Conservation (phyloP, 2,888 invertebrate species). For the Amorpha juglandis region DNA sequence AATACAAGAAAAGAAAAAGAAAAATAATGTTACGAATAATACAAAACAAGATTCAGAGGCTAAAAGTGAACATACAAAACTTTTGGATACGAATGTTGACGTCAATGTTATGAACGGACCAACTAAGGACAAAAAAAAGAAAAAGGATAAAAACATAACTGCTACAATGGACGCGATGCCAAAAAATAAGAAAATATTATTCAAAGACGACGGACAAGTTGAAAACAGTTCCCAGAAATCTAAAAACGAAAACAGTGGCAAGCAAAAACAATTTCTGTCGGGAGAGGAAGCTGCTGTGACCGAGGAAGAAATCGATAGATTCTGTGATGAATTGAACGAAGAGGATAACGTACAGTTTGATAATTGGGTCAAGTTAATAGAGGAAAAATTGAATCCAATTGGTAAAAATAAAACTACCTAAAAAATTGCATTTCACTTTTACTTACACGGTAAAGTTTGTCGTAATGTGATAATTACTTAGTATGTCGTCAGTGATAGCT, state of each 20-base stretch:
- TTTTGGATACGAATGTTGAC: not conserved
- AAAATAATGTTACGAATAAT: conserved; percentile 7
- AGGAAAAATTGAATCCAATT: conserved; percentile 63
- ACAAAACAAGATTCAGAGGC: conserved; percentile 19
- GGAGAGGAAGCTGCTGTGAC: conserved; percentile 62
- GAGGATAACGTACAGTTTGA: conserved; percentile 74
- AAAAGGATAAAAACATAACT: conserved; percentile 33
- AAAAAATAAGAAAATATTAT: conserved; percentile 47
- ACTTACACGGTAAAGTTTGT: too few relatives aligned
- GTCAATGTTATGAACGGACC: conserved; percentile 17
- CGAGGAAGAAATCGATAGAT: conserved; percentile 77
- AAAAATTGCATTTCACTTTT: conserved; percentile 29
- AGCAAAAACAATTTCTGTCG: conserved; percentile 41
- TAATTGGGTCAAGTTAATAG: conserved; percentile 73
- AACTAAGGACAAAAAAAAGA: conserved; percentile 17
- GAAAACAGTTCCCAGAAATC: conserved; percentile 32
- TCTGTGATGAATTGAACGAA: conserved; percentile 71
- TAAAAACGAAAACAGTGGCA: conserved; percentile 32
- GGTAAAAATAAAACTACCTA: conserved; percentile 55
- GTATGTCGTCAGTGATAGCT: too few relatives aligned
- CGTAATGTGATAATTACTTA: too few relatives aligned
- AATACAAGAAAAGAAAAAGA: not conserved
- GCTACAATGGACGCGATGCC: conserved; percentile 7
- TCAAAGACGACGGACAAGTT: conserved; percentile 43
- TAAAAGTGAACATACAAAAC: conserved; percentile 24